These are phyloP conservation scores for Margarornis squamiger DNA, from an alignment of 2,797 vertebrate genomes.

Conservation along the genomic window DNA sequence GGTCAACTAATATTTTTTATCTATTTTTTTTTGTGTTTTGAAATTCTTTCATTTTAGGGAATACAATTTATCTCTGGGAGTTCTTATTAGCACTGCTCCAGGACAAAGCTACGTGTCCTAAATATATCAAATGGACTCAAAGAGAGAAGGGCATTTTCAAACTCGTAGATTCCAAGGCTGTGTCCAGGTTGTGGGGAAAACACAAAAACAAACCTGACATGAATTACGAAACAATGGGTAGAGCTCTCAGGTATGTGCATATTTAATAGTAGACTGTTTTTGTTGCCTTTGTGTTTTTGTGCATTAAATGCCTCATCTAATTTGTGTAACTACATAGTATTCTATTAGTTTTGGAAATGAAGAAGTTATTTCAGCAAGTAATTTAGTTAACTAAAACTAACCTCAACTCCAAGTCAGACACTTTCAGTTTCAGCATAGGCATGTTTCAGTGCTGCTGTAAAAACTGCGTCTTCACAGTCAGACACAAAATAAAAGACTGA, in stretches of 20 bases:
- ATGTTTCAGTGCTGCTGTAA: not conserved
- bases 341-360: not conserved
- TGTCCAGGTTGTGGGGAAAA: slow-evolving; percentile 93
- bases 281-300: not conserved
- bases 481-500: not conserved
- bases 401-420: not conserved
- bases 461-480: not conserved
- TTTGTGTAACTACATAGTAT: not conserved
- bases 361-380: not conserved
- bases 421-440: not conserved
- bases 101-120: slow-evolving; percentile 92
- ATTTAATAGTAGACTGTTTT: not conserved
- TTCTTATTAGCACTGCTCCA: slow-evolving; percentile 95
- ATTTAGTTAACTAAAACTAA: not conserved
- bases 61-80: slow-evolving; percentile 97
- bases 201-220: slow-evolving; percentile 99
- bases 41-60: slow-evolving; percentile 79
- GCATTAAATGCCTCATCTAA: not conserved
- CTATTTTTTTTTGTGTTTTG: not conserved
- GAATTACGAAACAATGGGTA: slow-evolving; percentile 99
- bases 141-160: slow-evolving; percentile 95
- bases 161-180: slow-evolving; percentile 95
- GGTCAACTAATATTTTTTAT: not conserved
- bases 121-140: slow-evolving; percentile 98
- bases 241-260: slow-evolving; percentile 90